Conservation (phyloP, 2,888 invertebrate genomes). For the Acholoe squamosa region DNA sequence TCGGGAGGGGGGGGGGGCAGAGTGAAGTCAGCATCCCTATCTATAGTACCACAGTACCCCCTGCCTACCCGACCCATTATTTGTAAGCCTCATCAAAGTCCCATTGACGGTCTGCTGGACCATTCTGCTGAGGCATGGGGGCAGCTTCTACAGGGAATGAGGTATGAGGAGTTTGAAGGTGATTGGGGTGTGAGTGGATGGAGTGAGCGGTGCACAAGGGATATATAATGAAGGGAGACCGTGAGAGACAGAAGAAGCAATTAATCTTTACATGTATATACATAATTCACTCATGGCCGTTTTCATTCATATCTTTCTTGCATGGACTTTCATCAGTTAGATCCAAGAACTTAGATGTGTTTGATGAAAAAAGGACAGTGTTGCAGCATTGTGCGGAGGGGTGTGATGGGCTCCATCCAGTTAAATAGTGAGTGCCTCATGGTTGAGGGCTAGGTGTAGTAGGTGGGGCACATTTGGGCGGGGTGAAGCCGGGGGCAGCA, state of each 20-base stretch:
- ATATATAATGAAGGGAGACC: too few species aligned
- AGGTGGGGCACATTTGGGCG: neutral
- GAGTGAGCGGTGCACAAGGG: too few species aligned
- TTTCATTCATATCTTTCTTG: too few species aligned
- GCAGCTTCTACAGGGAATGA: neutral
- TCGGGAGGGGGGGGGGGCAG: neutral
- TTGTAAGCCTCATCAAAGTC: conserved; percentile 26
- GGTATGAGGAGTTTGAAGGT: too few species aligned
- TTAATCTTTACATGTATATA: too few species aligned
- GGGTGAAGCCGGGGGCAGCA: neutral
- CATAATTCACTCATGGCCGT: too few species aligned
- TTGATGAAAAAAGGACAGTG: neutral
- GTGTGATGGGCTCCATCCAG: too few species aligned
- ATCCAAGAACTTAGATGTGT: too few species aligned
- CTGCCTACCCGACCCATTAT: neutral
- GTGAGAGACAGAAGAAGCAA: too few species aligned
- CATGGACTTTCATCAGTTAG: too few species aligned
- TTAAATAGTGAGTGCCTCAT: neutral
- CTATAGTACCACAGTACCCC: neutral
- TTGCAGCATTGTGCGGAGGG: neutral
- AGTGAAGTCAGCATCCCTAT: conserved; percentile 23
- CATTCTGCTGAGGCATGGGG: neutral
- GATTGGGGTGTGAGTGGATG: neutral
- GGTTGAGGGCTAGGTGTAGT: neutral
- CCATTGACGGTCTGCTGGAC: neutral